Evolutionary conservation across 2,888 invertebrate genomes (phyloP).

Genomic region (Ophioninae sp.): DNA sequence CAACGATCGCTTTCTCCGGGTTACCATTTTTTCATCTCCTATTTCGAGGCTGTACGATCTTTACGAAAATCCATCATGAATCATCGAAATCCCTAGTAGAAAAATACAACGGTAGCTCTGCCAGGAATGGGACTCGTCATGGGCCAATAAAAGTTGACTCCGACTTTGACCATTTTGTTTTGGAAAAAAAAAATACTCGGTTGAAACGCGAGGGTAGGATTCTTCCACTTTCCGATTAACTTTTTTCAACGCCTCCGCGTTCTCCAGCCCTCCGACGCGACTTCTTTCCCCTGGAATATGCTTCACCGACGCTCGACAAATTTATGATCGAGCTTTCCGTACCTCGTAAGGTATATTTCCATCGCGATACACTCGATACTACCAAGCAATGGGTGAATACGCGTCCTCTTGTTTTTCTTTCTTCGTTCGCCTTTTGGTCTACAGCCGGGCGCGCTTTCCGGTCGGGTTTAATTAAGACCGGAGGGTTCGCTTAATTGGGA

Average conservation of each 20-base stretch:
- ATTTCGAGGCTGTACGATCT: neutral
- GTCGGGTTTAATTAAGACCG: conserved; percentile 70
- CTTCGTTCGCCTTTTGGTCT: conserved; percentile 6
- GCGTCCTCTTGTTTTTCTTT: neutral
- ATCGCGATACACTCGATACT: neutral
- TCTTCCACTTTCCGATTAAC: neutral
- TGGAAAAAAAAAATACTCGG: neutral
- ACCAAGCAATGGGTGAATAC: conserved; percentile 12
- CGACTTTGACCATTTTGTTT: neutral
- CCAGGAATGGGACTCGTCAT: too few species aligned
- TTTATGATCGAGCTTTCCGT: conserved; percentile 53
- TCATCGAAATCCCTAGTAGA: neutral
- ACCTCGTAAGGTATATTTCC: conserved; percentile 38
- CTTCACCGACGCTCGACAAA: neutral
- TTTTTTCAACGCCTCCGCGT: too few species aligned
- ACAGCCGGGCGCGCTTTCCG: conserved; percentile 29
- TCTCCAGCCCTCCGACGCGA: too few species aligned
- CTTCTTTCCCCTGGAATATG: neutral
- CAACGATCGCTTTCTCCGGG: neutral
- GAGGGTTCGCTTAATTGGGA: conserved; percentile 72
- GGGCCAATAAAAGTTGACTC: too few species aligned
- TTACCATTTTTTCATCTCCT: neutral
- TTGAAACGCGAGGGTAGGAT: neutral
- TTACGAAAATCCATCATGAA: neutral
- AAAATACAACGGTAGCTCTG: too few species aligned